Base-by-base conservation (phyloP, 2,797 vertebrate genomes). In the Myotis findleyi region DNA sequence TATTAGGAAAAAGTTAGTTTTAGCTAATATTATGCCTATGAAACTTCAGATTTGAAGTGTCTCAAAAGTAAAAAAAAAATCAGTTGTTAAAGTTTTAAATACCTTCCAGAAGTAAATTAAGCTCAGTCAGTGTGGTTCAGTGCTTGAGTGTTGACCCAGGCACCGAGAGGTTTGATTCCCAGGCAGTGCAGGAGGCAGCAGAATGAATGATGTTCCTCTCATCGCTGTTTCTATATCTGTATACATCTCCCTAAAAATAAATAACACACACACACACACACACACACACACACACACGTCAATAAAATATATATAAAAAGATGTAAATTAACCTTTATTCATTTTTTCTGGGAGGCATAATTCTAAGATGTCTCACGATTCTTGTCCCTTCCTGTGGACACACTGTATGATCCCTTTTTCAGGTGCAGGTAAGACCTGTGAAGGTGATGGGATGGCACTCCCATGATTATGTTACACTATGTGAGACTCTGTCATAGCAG, bases 11-110 rank as follows among this genome's bases (percentile, higher is more conserved):
- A 17, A 7, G 23, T 77, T 79, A 68, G 80, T 79, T 93, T 87
- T 85, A 86, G 49, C 21, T 82, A 55, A 49, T 55, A 69, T 87
- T 79, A 49, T 16, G 69, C 49, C 18, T 53, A 0, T 94, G 21
- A 57, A 93, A 93, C n/a, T 66, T 95, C 21, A 92, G 51, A 76
- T 84, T 71, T 92, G 55, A 30, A 73, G 14, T 72, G 5, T 92
- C 49, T 86, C 25, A 86, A 64, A 88, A 79, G 59, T 64, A 80
- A 83, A 89, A 87, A 68, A 62, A 44, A 44, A 11, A 12, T 14
- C 18, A 10, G 13, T 55, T 91, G 76, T 66, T 79, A 68, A 66
- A 59, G 55, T 44, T 76, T 7, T 71, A 89, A 94, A 69, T 75
- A 41, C 20, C 30, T 93, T 93, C 5, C 80, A 59, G 62, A 73